A percentile compares a stretch with the other conserved stretches of the same genome.
Conservation (phyloP, 2,888 invertebrate species). For the Cheilosia impressa region DNA sequence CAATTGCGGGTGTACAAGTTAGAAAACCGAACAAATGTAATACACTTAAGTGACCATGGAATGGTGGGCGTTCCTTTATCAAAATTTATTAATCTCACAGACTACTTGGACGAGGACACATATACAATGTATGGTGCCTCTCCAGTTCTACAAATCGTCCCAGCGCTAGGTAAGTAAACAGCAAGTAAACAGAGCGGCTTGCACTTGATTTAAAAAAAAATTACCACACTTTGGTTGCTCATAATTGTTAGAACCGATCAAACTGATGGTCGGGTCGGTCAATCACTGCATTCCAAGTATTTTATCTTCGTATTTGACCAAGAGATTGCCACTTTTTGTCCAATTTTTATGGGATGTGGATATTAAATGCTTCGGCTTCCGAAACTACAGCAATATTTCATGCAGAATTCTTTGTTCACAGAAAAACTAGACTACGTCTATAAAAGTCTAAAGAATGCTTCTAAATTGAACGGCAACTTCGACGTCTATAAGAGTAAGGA, state of each 20-base stretch:
- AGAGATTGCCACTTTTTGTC: neutral
- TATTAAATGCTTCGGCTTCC: neutral
- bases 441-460: conserved; percentile 83
- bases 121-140: conserved; percentile 85
- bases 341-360: no score
- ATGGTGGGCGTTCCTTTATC: conserved; percentile 85
- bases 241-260: neutral
- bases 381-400: neutral
- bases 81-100: conserved; percentile 85
- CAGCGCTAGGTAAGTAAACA: conserved; percentile 84
- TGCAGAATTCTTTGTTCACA: conserved; percentile 21
- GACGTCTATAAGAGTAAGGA: conserved; percentile 86
- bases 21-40: conserved; percentile 85
- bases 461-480: conserved; percentile 84
- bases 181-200: no score
- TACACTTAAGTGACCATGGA: conserved; percentile 90
- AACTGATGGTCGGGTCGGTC: no score
- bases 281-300: no score
- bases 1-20: conserved; percentile 85
- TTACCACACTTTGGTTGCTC: neutral
- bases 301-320: no score
- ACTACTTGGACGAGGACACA: conserved; percentile 84
- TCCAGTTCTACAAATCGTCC: conserved; percentile 86
- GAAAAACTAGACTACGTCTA: conserved; percentile 84
- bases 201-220: neutral